Conservation (phyloP, 2,113 vertebrate genomes). For the Phyllopteryx taeniolatus region DNA sequence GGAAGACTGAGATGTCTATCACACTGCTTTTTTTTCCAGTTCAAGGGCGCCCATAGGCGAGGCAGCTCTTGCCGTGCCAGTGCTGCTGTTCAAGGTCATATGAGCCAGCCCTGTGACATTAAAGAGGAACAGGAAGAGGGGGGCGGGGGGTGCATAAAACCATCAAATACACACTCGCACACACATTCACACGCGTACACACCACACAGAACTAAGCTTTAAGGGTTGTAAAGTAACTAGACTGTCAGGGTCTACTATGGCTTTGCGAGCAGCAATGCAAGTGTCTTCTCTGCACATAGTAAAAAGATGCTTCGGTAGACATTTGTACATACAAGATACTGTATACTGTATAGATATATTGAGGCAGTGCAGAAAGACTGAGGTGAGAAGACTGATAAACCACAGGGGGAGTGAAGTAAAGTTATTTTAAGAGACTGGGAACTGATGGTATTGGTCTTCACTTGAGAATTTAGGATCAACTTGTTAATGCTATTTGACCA, state of each 20-base stretch:
- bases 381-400: too few species aligned
- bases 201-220: slow-evolving; percentile 34
- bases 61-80: slow-evolving; percentile 85
- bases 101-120: slow-evolving; percentile 96
- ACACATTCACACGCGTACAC: slow-evolving; percentile 23
- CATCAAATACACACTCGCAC: slow-evolving; percentile 51
- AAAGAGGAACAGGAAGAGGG: slow-evolving; percentile 76
- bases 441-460: not conserved
- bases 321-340: not conserved
- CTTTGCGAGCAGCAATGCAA: slow-evolving; percentile 66
- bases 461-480: not conserved
- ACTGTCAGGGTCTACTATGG: slow-evolving; percentile 18
- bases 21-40: slow-evolving; percentile 86
- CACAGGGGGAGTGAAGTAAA: not conserved
- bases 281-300: slow-evolving; percentile 55
- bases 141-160: slow-evolving; percentile 36
- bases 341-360: not conserved
- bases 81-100: slow-evolving; percentile 94
- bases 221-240: slow-evolving; percentile 13
- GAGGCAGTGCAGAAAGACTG: not conserved
- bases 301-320: slow-evolving; percentile 87
- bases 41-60: slow-evolving; percentile 98
- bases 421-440: not conserved
- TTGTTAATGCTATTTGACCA: not conserved
- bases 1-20: slow-evolving; percentile 96